Evolutionary conservation across 2,797 vertebrate species (phyloP), one percentile per base, ranked within the genome.

Genomic region (Masticophis lateralis): DNA sequence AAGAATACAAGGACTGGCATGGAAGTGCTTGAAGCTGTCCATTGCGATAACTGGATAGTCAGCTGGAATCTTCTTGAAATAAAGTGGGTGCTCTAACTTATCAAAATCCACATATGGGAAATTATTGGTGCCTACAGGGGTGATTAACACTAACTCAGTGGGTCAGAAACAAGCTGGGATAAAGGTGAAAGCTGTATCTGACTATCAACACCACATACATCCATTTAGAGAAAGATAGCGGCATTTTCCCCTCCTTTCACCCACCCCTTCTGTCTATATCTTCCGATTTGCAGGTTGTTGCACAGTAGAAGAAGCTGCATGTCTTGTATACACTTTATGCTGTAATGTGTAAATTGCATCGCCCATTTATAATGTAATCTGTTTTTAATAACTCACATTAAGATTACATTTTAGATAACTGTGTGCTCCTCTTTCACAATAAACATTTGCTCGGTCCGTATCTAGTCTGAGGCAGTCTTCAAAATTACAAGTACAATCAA

Each of bases 81-180:
- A 98, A 98, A 98, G 98, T 99, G 98, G 99, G 98, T 98, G 98
- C 98, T 98, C 98, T 98, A 98, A 99, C 98, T 99, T 99, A 99
- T 99, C 99, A 99, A 98, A 98, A 99, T 99, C 98, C 98, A 98
- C 98, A 99, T 98, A 98, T 98, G 98, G 98, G 98, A 98, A 98
- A 99, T 99, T 99, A 99, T 98, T 99, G 99, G 98, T 98, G 98
- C 98, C 98, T 98, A 98, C 98, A 98, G 98, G 98, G 98, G 98
- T 98, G 99, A 99, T 99, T 99, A 99, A 98, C 98, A 98, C 98
- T 94, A 97, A 97, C 98, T 98, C 98, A 97, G 98, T 96, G 97
- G 98, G 99, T 99, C 98, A 99, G 98, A 98, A 98, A 98, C 98
- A 98, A 98, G 98, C 98, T 98, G 98, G 98, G 98, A 99, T 99